These are phyloP conservation scores for Psephotus haematonotus DNA, from an alignment of 2,113 vertebrate genomes.

Conservation along the genomic window DNA sequence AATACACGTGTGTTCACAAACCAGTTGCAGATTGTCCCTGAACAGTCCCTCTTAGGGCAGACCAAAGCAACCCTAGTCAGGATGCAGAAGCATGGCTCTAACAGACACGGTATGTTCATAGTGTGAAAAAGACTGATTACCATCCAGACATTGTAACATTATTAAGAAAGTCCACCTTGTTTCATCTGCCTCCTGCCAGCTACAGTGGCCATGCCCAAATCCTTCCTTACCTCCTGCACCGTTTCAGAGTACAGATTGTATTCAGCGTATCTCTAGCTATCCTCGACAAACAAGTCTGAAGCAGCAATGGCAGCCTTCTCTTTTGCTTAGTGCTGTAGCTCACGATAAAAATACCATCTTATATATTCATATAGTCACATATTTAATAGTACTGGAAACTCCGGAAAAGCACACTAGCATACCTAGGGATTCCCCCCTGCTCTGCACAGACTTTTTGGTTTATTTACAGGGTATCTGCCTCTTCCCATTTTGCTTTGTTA, in stretches of 20 bases:
- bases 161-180: not conserved
- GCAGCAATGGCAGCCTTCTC: not conserved
- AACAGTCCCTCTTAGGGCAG: not conserved
- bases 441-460: not conserved
- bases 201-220: accelerated
- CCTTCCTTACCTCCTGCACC: not conserved
- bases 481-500: not conserved
- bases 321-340: not conserved
- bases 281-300: not conserved
- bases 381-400: not conserved
- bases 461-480: not conserved
- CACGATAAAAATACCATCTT: not conserved
- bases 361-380: not conserved
- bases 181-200: not conserved
- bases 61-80: not conserved
- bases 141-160: not conserved
- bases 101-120: accelerated
- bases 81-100: not conserved
- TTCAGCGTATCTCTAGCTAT: not conserved
- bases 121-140: accelerated
- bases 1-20: not conserved
- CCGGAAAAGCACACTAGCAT: not conserved
- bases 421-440: not conserved
- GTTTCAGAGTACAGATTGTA: not conserved
- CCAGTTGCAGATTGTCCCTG: not conserved